Conservation (phyloP, 2,797 vertebrate genomes). For the Scomberomorus guttatus region DNA sequence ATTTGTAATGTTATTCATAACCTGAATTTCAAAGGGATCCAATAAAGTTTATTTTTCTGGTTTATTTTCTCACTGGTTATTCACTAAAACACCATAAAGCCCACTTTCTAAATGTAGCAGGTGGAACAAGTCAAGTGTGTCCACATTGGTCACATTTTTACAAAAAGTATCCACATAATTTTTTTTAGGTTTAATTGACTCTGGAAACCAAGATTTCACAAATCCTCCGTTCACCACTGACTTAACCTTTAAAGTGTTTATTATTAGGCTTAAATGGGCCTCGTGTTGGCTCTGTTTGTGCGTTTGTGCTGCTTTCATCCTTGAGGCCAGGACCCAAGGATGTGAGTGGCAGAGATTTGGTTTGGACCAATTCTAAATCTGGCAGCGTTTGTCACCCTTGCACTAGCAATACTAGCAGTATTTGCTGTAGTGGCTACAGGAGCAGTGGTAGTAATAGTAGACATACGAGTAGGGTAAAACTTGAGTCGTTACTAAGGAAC, state of each 20-base stretch:
- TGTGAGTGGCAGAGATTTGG: slow-evolving; percentile 16
- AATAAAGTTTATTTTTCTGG: slow-evolving; percentile 15
- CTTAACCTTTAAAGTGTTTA: slow-evolving; percentile 41
- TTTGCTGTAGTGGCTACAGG: background rate
- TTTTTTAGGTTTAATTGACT: slow-evolving; percentile 27
- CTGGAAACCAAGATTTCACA: slow-evolving; percentile 29
- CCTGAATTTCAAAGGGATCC: slow-evolving; percentile 8
- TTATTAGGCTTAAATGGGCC: slow-evolving; percentile 41
- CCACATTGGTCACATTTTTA: slow-evolving; percentile 30
- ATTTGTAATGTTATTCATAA: background rate
- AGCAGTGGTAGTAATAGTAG: background rate
- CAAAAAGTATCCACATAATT: background rate
- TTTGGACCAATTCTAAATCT: background rate
- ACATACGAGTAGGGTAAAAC: too few species aligned
- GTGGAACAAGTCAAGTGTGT: slow-evolving; percentile 21
- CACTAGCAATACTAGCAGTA: background rate
- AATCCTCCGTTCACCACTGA: slow-evolving; percentile 23
- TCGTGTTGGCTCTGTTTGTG: slow-evolving; percentile 23
- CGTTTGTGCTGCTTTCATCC: slow-evolving; percentile 32
- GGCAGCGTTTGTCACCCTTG: slow-evolving; percentile 6
- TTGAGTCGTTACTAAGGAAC: too few species aligned
- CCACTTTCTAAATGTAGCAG: slow-evolving; percentile 1
- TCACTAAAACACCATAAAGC: slow-evolving; percentile 4
- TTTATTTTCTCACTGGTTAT: background rate
- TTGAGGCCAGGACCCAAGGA: slow-evolving; percentile 12